Evolutionary conservation across 2,888 invertebrate genomes (phyloP).

Genomic region (Pachydiplax longipennis): DNA sequence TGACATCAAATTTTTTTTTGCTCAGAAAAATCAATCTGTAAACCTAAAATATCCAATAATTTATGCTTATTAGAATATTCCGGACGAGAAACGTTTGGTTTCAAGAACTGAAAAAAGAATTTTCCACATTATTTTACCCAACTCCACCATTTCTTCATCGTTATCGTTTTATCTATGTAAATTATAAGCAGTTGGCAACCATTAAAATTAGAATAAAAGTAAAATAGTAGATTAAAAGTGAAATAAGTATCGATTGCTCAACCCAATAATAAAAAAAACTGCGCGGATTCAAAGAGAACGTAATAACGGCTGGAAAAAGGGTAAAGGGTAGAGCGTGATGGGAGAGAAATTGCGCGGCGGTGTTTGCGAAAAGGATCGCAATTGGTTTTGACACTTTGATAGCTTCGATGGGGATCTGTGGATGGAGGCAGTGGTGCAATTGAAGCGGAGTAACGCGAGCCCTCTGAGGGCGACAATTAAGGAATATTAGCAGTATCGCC

Average conservation of each 20-base stretch:
- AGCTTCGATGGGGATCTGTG: background rate
- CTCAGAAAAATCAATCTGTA: too few relatives aligned
- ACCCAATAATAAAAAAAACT: too few relatives aligned
- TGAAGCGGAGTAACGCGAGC: slow-evolving; percentile 24
- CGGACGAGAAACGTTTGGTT: background rate
- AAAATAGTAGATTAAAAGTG: too few relatives aligned
- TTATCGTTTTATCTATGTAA: background rate
- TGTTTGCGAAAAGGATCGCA: background rate
- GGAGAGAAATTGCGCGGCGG: background rate
- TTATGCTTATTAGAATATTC: too few relatives aligned
- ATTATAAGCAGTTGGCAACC: too few relatives aligned
- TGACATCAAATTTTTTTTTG: too few relatives aligned
- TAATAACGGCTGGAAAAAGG: too few relatives aligned
- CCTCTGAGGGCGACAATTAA: background rate
- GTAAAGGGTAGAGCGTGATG: background rate
- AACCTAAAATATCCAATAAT: too few relatives aligned
- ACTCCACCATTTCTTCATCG: background rate
- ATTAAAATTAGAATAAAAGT: too few relatives aligned
- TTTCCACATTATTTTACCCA: too few relatives aligned
- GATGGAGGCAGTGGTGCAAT: background rate
- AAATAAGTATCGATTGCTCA: too few relatives aligned
- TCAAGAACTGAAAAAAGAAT: background rate
- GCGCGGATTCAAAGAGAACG: too few relatives aligned
- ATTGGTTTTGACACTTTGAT: background rate
- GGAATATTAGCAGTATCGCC: slow-evolving; percentile 24